Conservation (phyloP, 1,140 invertebrate species). For the Drosophila sproati region DNA sequence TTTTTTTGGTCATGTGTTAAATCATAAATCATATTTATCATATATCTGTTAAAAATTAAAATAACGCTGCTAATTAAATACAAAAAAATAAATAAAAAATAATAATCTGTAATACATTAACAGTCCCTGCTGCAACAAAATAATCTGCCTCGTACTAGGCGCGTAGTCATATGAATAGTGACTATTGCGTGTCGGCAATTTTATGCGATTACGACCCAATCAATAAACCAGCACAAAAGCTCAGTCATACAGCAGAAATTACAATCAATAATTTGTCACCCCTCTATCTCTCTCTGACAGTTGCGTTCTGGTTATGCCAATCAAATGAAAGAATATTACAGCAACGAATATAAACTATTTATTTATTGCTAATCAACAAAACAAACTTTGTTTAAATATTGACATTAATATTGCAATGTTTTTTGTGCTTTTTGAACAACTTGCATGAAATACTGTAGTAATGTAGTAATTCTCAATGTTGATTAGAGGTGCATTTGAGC, state of each 20-base stretch:
- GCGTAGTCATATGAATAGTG: not conserved
- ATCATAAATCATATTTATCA: not conserved
- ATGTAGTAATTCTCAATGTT: too few relatives aligned
- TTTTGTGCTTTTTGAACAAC: too few relatives aligned
- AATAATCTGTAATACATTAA: not conserved
- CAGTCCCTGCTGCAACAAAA: not conserved
- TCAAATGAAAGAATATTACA: not conserved
- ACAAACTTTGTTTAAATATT: too few relatives aligned
- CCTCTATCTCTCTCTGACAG: not conserved
- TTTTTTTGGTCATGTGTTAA: too few relatives aligned
- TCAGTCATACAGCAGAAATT: not conserved
- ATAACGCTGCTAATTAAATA: too few relatives aligned
- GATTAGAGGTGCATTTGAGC: not conserved
- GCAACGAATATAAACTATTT: not conserved
- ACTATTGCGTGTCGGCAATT: conserved; percentile 19
- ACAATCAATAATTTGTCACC: conserved; percentile 2
- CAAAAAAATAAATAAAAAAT: too few relatives aligned
- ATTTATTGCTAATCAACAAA: too few relatives aligned
- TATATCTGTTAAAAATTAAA: not conserved
- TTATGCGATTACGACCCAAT: conserved; percentile 2
- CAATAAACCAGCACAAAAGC: conserved; percentile 23
- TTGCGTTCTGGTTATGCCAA: not conserved
- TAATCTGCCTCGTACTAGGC: not conserved
- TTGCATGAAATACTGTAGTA: too few relatives aligned
- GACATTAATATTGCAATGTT: not conserved